These are phyloP conservation scores for Glaucomys volans DNA, from an alignment of 2,113 vertebrate genomes.

Conservation along the genomic window DNA sequence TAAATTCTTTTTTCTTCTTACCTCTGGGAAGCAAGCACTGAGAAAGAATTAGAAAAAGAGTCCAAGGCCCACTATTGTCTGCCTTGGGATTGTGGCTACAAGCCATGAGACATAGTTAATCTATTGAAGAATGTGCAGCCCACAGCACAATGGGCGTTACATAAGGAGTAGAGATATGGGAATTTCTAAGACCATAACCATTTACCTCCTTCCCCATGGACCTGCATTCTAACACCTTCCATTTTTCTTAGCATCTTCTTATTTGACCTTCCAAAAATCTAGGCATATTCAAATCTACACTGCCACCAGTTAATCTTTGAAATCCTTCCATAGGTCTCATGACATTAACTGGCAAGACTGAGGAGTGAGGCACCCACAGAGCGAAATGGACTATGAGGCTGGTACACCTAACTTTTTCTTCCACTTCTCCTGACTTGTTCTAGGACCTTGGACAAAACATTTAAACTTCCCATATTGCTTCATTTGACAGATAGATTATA, in stretches of 20 bases:
- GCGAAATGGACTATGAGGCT: background rate
- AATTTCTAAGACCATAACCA: background rate
- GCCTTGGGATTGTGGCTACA: background rate
- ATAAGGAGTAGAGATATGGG: background rate
- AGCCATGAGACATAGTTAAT: background rate
- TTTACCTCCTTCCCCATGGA: background rate
- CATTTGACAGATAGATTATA: background rate
- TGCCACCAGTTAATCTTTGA: background rate
- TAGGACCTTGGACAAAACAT: background rate
- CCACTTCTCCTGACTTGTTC: background rate
- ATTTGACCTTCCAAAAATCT: background rate
- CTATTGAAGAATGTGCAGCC: background rate
- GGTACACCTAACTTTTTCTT: background rate
- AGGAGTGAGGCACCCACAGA: background rate
- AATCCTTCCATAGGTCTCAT: background rate
- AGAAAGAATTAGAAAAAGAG: background rate
- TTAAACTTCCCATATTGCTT: background rate
- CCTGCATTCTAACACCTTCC: background rate
- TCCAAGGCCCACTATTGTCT: background rate
- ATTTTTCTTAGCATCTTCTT: background rate
- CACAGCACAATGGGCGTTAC: background rate
- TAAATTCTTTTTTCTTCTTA: slow-evolving; percentile 23
- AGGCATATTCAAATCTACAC: background rate
- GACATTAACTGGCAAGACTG: background rate
- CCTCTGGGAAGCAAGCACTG: background rate